Evolutionary conservation across 2,797 vertebrate species (phyloP).

Genomic region (Anolis apletophallus): DNA sequence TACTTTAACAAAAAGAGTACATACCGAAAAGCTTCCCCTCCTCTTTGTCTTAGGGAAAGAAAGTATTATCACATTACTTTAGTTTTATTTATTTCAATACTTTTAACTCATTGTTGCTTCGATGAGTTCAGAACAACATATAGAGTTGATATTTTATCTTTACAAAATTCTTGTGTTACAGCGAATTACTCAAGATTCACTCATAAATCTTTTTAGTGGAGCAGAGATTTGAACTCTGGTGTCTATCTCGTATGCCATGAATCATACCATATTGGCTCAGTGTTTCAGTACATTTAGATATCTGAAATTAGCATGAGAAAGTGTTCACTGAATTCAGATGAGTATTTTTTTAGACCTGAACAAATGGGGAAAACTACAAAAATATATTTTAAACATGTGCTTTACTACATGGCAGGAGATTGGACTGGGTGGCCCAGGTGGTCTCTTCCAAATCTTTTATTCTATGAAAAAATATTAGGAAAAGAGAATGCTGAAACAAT

Average conservation of each 20-base stretch:
- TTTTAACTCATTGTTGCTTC: not conserved
- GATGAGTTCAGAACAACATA: not conserved
- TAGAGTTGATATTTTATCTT: not conserved
- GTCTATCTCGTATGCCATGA: not conserved
- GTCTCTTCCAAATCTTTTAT: too few relatives aligned
- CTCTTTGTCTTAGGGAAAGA: not conserved
- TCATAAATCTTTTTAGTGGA: not conserved
- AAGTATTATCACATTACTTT: not conserved
- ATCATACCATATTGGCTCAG: too few relatives aligned
- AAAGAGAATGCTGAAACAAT: too few relatives aligned
- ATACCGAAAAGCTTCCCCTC: not conserved
- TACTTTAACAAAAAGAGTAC: constrained; percentile 35
- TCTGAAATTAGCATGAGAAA: not conserved
- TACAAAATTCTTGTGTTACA: not conserved
- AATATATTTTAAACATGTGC: too few relatives aligned
- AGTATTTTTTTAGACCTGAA: not conserved
- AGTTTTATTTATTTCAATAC: not conserved
- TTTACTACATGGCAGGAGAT: too few relatives aligned
- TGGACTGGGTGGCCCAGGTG: too few relatives aligned
- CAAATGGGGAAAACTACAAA: not conserved
- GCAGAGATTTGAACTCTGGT: not conserved
- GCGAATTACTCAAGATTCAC: too few relatives aligned
- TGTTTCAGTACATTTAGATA: not conserved
- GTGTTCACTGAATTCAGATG: not conserved
- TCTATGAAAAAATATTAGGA: too few relatives aligned